Evolutionary conservation across 2,888 invertebrate genomes (phyloP), one percentile per base, ranked within the genome.

Genomic region (Galerucella nymphaeae): DNA sequence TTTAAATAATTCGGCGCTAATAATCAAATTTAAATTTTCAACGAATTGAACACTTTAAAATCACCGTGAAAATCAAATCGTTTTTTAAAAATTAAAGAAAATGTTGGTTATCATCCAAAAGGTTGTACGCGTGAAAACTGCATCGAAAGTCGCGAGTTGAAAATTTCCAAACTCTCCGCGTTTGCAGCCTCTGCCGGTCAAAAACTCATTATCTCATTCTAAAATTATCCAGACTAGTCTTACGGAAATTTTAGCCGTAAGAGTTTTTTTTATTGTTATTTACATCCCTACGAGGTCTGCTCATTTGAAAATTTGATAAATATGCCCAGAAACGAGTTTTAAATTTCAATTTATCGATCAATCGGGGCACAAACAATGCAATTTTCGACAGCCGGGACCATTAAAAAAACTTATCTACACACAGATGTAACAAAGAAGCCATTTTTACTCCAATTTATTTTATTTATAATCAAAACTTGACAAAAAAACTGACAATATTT

Each of bases 191-290:
- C 45, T 50, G 67, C 48, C 50, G 48, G 59, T 67, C 67, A 59
- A 48, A 67, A 48, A 67, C 59, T 67, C 67, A 67, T 67, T 67
- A 67, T 67, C 59, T 48, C 67, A 67, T 59, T 67, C 67, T 67
- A 67, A 67, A 67, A 59, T 67, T 67, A 67, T 48, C 67, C 67
- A 18, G 67, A 59, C 67, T 59, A 41, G 59, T 59, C 59, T 67
- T 59, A 59, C 67, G 58, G 18, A 41, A 11, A 42, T 61, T 61
- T 67, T 30, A 57, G 42, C 8, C 30, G 42, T 58, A 66, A 66
- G 55, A 66, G 58, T n/a, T n/a, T 66, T 65, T 41, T 58, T 58
- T 30, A 30, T 53, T 53, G 50, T 53, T 58, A 58, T 58, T 58
- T 58, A 58, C 58, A 57, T 13, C 13, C 57, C 11, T 57, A 18